phyloP scores from a whole-genome alignment of 2,113 vertebrate genomes.

The Porphyrio hochstetteri region DNA sequence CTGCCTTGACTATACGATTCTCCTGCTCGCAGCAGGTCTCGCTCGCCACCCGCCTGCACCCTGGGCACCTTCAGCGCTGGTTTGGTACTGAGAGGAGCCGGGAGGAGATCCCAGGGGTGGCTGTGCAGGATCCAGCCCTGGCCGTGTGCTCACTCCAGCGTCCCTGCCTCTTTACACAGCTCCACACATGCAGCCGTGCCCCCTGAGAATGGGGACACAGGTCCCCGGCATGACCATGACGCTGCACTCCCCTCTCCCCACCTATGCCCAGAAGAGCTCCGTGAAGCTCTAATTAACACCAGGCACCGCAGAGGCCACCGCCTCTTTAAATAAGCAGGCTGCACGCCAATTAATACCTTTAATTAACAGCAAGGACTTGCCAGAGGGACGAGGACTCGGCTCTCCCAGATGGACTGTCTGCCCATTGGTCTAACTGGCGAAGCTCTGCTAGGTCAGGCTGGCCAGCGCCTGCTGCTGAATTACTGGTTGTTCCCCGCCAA shows the following conservation, averaged over 20 bases:
- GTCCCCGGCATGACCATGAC: rapidly evolving
- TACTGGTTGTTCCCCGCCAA: background rate
- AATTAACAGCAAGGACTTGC: slow-evolving; percentile 22
- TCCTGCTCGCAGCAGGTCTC: background rate
- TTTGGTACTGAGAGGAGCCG: background rate
- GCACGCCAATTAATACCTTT: slow-evolving; percentile 45
- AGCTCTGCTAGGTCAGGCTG: background rate
- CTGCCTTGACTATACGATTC: background rate
- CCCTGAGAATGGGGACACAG: rapidly evolving
- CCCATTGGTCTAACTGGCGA: rapidly evolving
- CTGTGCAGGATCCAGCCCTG: background rate
- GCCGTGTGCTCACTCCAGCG: rapidly evolving
- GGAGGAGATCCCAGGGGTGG: background rate
- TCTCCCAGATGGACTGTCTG: slow-evolving; percentile 28
- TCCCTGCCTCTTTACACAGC: background rate
- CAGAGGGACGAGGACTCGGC: background rate
- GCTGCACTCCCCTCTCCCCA: background rate
- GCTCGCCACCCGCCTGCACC: rapidly evolving
- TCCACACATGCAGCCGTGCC: background rate
- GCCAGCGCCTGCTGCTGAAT: background rate
- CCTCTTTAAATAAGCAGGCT: slow-evolving; percentile 3
- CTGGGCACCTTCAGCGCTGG: background rate
- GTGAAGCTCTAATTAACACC: background rate
- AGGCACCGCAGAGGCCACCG: background rate
- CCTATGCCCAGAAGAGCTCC: background rate